Evolutionary conservation across 2,888 invertebrate species (phyloP), one percentile per base, ranked within the genome.

Genomic region (Lacanobia wlatinum): DNA sequence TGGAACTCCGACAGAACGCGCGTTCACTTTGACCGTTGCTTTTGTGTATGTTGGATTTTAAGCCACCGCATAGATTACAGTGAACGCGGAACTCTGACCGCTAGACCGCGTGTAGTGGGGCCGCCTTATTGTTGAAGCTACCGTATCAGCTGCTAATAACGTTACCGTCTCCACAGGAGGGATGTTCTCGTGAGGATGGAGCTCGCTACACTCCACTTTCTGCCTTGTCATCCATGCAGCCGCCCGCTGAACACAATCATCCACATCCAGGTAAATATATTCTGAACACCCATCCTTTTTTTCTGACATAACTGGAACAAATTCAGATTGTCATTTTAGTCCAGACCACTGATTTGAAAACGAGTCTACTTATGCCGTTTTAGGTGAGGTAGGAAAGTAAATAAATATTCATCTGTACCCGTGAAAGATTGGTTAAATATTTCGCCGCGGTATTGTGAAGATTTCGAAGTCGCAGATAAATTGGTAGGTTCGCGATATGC

Each of bases 161-260:
- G 5, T 28, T 38, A 55, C 38, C 4, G 34, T 73, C 64, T 80
- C 56, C 66, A 76, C 89, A 96, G 96, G 96, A 96, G 89, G 95
- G 93, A 55, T 95, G 94, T 85, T 90, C 93, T 83, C 96, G 87
- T 58, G 96, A 95, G 38, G 96, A 95, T 63, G 94, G 91, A 18
- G 90, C 95, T 89, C 94, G 98, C 21, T 98, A 98, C 93, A 98
- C 98, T 59, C 98, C 98, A 8, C 96, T 98, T 81, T 97, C 98
- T 71, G 98, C 98, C 21, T 95, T 98, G 84, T 98, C 98, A 52
- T 98, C 98, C 87, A 98, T 98, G 98, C 97, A 98, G 93, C 98
- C 98, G n/a, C 98, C 97, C 38, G 97, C 94, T 0, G 95, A 96
- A 48, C 95, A 95, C 55, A 83, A 87, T 1, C 95, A 97, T 87